Conservation (phyloP, 2,888 invertebrate species). For the Ernsta delagoae region DNA sequence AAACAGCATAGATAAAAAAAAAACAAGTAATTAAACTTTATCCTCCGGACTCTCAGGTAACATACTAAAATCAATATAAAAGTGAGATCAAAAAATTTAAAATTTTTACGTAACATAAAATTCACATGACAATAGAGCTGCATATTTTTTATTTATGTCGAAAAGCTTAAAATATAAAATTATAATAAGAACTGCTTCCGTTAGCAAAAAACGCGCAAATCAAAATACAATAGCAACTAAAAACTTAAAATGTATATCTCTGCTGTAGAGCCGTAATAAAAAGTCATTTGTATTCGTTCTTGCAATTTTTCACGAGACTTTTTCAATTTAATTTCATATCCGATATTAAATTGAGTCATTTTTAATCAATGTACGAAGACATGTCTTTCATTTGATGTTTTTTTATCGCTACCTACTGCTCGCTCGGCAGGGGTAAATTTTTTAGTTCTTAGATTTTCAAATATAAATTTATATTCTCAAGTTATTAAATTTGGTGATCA, state of each 20-base stretch:
- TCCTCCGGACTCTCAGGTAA: constrained; percentile 9
- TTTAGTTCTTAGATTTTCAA: background rate
- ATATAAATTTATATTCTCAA: background rate
- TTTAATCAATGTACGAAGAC: constrained; percentile 21
- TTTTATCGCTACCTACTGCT: background rate
- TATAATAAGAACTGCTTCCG: constrained; percentile 1
- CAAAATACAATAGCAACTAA: constrained; percentile 18
- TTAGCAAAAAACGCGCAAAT: constrained; percentile 19
- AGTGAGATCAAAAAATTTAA: no score
- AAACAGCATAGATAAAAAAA: no score
- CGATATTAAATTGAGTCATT: constrained; percentile 17
- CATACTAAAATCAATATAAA: constrained; percentile 2
- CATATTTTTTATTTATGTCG: constrained; percentile 11
- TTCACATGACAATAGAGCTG: constrained; percentile 11
- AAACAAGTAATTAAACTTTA: background rate
- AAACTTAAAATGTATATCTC: constrained; percentile 12
- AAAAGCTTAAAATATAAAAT: constrained; percentile 1
- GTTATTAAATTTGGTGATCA: background rate
- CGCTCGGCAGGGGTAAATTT: background rate
- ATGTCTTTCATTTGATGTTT: constrained; percentile 2
- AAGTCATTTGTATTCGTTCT: constrained; percentile 14
- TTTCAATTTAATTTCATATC: constrained; percentile 18
- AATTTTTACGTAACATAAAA: no score
- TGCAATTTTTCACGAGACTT: constrained; percentile 14
- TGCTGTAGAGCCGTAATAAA: constrained; percentile 20